These are phyloP conservation scores for Rhagoletis pomonella DNA, from an alignment of 1,140 invertebrate species.

Conservation along the genomic window DNA sequence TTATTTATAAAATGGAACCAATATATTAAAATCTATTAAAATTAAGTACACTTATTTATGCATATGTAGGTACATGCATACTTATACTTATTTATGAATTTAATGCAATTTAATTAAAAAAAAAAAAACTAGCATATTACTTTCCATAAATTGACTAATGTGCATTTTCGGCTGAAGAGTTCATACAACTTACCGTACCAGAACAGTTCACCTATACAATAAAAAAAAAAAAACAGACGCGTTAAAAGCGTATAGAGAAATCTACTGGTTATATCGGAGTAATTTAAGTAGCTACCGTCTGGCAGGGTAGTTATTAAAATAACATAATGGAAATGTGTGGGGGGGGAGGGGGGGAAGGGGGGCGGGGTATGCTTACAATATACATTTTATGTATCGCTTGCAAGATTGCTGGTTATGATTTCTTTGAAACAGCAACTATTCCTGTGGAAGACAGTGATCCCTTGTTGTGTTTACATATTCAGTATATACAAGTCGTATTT, in stretches of 20 bases:
- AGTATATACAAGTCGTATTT: not conserved
- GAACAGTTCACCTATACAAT: no score
- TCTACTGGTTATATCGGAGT: no score
- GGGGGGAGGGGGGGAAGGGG: no score
- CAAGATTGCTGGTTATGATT: not conserved
- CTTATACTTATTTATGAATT: not conserved
- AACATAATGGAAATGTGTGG: no score
- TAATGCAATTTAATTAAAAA: not conserved
- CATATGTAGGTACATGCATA: not conserved
- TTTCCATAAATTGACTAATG: conserved; percentile 12
- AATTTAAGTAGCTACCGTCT: no score
- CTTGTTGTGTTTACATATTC: not conserved
- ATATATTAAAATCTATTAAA: conserved; percentile 7
- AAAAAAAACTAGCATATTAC: not conserved
- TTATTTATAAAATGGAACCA: not conserved
- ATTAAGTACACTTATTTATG: conserved; percentile 39
- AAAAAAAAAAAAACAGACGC: no score
- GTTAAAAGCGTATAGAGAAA: no score
- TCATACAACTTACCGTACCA: no score
- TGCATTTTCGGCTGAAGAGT: not conserved
- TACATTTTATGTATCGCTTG: not conserved
- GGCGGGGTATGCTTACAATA: no score
- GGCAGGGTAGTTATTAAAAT: no score
- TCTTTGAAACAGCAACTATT: not conserved
- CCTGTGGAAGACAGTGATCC: conserved; percentile 13